Evolutionary conservation across 2,797 vertebrate genomes (phyloP), one percentile per base, ranked within the genome.

Genomic region (Orestias chungarensis): DNA sequence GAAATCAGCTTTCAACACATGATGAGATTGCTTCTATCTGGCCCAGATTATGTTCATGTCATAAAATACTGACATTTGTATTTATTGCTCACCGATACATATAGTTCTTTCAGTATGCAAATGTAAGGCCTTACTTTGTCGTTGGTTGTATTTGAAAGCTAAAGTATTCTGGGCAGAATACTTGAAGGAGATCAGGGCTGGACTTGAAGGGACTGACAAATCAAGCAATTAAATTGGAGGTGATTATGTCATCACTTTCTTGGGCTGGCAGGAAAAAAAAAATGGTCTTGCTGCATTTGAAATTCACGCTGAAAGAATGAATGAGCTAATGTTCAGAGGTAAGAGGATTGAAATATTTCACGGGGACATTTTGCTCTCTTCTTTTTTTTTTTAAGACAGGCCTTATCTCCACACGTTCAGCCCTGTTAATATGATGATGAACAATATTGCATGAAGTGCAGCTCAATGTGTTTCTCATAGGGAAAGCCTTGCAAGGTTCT

Each of bases 391-490:
- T 90, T 93, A 87, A 85, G 88, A 86, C 68, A 82, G 86, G 90
- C 89, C 93, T 95, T 95, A 94, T 94, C 94, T 96, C 93, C 88
- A 90, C 90, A 87, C 93, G 89, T 93, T 95, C 94, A 95, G 95
- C 93, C 93, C 94, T 93, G 94, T 94, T 96, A 95, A 96, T 95
- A 94, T 93, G 94, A 95, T 95, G 95, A 96, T 92, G 94, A 96
- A 95, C 92, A 94, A 90, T 95, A 94, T 96, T 95, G 95, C 88
- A 91, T 93, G 95, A 96, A 96, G 95, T 92, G 92, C 93, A 91
- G 79, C 90, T 93, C 88, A 93, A 88, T 90, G 85, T 92, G 86
- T 91, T 90, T 88, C 85, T 82, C 91, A 91, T 94, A 93, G 93
- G 93, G 90, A 94, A 85, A 90, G 93, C 92, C 86, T 90, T 18